Conservation (phyloP, 2,113 vertebrate species). For the Camelus bactrianus region DNA sequence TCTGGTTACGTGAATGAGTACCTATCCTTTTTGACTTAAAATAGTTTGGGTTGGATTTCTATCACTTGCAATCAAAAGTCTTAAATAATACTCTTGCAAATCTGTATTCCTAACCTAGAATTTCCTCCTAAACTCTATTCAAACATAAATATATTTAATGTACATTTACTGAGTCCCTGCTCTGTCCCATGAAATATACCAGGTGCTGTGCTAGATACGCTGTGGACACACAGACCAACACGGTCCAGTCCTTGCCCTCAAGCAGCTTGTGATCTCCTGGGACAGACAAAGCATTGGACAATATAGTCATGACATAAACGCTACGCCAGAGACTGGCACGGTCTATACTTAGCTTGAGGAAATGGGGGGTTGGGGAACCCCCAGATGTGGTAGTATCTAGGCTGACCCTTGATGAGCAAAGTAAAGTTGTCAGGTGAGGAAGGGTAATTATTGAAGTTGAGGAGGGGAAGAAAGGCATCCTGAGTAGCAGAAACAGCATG, state of each 20-base stretch:
- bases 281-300: background rate
- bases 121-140: constrained; percentile 22
- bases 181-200: background rate
- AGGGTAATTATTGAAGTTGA: background rate
- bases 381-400: background rate
- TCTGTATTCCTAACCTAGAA: background rate
- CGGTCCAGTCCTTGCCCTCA: background rate
- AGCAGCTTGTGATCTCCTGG: background rate
- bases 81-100: background rate
- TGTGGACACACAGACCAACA: background rate
- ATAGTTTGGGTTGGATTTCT: constrained; percentile 27
- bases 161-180: background rate
- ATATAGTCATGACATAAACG: background rate
- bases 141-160: background rate
- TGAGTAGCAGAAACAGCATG: background rate
- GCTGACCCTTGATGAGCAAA: constrained; percentile 19
- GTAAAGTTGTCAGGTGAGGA: background rate
- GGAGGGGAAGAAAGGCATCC: background rate
- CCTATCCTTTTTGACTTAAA: background rate
- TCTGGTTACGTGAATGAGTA: background rate
- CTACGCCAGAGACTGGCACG: background rate
- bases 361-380: background rate
- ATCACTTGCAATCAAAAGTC: constrained; percentile 7
- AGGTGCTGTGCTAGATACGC: background rate
- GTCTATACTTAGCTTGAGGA: background rate